A percentile compares a stretch with the other conserved stretches of the same genome.
Evolutionary conservation across 2,113 vertebrate genomes (phyloP).

Genomic region (Nibea albiflora): DNA sequence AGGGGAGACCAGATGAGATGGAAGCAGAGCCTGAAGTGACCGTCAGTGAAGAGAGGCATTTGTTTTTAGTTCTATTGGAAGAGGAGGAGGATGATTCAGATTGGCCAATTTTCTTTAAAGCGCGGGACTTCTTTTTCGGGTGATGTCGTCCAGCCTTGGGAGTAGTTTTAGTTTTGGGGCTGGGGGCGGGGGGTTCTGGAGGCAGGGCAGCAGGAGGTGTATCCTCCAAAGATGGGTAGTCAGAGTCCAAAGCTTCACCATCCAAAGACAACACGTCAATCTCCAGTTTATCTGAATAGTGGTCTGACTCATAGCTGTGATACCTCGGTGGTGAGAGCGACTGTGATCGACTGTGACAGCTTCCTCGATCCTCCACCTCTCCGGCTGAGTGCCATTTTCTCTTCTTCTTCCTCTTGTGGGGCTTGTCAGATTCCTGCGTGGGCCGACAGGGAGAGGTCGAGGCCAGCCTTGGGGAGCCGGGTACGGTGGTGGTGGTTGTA

Average conservation of each 20-base stretch:
- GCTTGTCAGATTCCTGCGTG: constrained; percentile 79
- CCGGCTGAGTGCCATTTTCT: constrained; percentile 74
- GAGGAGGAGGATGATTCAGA: constrained; percentile 71
- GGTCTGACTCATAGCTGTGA: constrained; percentile 81
- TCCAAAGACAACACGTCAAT: constrained; percentile 84
- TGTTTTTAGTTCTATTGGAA: constrained; percentile 73
- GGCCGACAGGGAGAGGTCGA: constrained; percentile 75
- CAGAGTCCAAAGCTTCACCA: constrained; percentile 86
- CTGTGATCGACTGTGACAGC: constrained; percentile 68
- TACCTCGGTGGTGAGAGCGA: constrained; percentile 76
- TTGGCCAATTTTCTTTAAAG: constrained; percentile 77
- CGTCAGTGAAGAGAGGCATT: constrained; percentile 76
- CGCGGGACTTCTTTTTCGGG: constrained; percentile 80
- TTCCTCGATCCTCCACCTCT: constrained; percentile 73
- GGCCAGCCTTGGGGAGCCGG: constrained; percentile 81
- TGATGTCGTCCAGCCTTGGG: constrained; percentile 73
- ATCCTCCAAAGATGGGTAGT: constrained; percentile 86
- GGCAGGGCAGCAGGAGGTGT: constrained; percentile 78
- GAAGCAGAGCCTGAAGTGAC: constrained; percentile 67
- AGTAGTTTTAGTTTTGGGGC: constrained; percentile 74
- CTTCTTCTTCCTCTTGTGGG: constrained; percentile 83
- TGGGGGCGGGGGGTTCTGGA: constrained; percentile 70
- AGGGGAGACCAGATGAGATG: constrained; percentile 36
- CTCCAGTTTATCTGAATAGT: constrained; percentile 80
- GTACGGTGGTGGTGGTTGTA: constrained; percentile 79